Evolutionary conservation across 1,140 invertebrate species (phyloP).

Genomic region (Trigoniulus corallinus): DNA sequence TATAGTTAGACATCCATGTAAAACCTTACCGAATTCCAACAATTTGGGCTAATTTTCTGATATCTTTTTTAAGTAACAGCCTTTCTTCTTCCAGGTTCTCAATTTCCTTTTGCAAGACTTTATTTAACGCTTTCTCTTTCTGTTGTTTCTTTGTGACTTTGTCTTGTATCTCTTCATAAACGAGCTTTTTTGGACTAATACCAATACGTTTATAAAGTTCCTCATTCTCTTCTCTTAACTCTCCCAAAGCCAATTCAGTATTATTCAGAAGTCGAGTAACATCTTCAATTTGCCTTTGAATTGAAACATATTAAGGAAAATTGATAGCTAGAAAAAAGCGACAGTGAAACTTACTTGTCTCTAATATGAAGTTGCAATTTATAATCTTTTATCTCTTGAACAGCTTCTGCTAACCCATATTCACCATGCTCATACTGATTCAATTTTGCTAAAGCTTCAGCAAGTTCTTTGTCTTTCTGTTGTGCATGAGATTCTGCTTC

Average conservation of each 20-base stretch:
- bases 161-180: slow-evolving; percentile 33
- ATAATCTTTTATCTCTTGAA: slow-evolving; percentile 42
- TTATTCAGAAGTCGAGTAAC: slow-evolving; percentile 44
- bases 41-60: slow-evolving; percentile 5
- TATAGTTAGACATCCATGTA: neutral
- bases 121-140: slow-evolving; percentile 26
- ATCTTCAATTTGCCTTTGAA: slow-evolving; percentile 36
- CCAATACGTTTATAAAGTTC: slow-evolving; percentile 41
- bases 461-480: slow-evolving; percentile 35
- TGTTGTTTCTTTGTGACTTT: slow-evolving; percentile 33
- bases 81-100: slow-evolving; percentile 31
- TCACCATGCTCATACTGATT: slow-evolving; percentile 43
- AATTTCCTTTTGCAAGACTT: slow-evolving; percentile 31
- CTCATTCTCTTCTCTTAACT: slow-evolving; percentile 41
- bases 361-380: slow-evolving; percentile 38
- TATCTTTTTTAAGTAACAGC: slow-evolving; percentile 28
- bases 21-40: neutral
- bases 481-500: slow-evolving; percentile 38
- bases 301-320: neutral
- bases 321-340: neutral
- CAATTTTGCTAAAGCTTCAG: slow-evolving; percentile 29
- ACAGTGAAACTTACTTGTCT: slow-evolving; percentile 28
- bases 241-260: slow-evolving; percentile 39
- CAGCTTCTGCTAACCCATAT: slow-evolving; percentile 42
- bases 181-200: slow-evolving; percentile 37